A percentile compares a stretch with the other conserved stretches of the same genome.
phyloP scores from a whole-genome alignment of 2,888 invertebrate species.

The Baronia brevicornis region DNA sequence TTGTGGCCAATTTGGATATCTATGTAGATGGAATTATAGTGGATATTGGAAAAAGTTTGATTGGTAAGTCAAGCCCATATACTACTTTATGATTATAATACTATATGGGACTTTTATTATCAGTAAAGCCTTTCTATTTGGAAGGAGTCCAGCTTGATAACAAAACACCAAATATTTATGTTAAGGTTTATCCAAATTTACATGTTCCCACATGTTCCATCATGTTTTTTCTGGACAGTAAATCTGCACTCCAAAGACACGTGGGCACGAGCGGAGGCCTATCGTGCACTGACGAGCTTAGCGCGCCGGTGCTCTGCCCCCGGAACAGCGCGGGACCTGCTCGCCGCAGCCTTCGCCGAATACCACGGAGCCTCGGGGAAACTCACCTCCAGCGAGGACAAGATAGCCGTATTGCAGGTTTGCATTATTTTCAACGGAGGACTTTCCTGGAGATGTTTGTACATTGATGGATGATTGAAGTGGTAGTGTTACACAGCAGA shows the following conservation, averaged over 20 bases:
- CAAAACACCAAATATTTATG: too few relatives aligned
- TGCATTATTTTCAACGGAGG: too few relatives aligned
- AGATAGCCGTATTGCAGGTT: constrained; percentile 88
- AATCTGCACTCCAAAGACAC: constrained; percentile 92
- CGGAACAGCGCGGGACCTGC: constrained; percentile 79
- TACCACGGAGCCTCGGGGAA: constrained; percentile 94
- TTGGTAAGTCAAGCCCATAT: constrained; percentile 76
- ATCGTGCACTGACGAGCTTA: constrained; percentile 81
- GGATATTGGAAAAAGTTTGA: constrained; percentile 88
- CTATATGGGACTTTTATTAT: too few relatives aligned
- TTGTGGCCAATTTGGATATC: constrained; percentile 81
- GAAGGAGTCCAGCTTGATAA: too few relatives aligned
- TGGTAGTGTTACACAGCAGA: too few relatives aligned
- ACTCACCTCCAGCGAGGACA: constrained; percentile 90
- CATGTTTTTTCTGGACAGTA: constrained; percentile 49
- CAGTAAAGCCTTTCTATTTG: too few relatives aligned
- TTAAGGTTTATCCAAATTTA: not conserved
- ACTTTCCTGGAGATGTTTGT: too few relatives aligned
- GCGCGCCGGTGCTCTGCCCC: constrained; percentile 82
- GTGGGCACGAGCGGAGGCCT: constrained; percentile 82
- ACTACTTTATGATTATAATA: too few relatives aligned
- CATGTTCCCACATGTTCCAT: not conserved
- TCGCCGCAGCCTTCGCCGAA: constrained; percentile 84
- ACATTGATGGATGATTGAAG: too few relatives aligned
- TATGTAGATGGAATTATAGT: constrained; percentile 86